Evolutionary conservation across 2,113 vertebrate species (phyloP).

Genomic region (Camelus bactrianus): DNA sequence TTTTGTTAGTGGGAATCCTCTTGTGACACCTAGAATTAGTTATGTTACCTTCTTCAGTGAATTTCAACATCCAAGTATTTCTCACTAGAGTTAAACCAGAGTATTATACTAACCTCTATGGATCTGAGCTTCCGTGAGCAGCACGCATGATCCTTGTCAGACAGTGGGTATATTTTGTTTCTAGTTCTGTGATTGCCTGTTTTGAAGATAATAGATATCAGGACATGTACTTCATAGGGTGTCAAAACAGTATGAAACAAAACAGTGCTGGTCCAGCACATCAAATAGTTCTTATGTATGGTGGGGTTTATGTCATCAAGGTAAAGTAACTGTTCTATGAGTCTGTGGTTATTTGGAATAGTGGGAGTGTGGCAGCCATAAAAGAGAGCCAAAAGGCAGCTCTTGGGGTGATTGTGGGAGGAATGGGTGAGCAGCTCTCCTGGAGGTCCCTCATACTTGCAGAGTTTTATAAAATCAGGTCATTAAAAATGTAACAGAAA

Average conservation of each 20-base stretch:
- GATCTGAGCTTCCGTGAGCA: neutral
- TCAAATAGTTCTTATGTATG: neutral
- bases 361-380: neutral
- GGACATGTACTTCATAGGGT: neutral
- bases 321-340: neutral
- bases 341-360: neutral
- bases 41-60: neutral
- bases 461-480: neutral
- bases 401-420: neutral
- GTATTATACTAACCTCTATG: neutral
- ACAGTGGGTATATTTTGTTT: neutral
- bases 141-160: neutral
- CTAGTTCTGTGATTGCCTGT: neutral
- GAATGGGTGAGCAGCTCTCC: neutral
- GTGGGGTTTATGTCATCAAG: neutral
- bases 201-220: neutral
- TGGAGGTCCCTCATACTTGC: neutral
- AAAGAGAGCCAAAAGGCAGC: neutral
- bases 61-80: neutral
- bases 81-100: neutral
- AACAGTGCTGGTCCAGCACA: neutral
- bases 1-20: neutral
- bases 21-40: neutral
- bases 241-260: neutral
- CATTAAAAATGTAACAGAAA: neutral